Evolutionary conservation across 1,140 invertebrate genomes (phyloP), one percentile per base, ranked within the genome.

Genomic region (Magallana angulata): DNA sequence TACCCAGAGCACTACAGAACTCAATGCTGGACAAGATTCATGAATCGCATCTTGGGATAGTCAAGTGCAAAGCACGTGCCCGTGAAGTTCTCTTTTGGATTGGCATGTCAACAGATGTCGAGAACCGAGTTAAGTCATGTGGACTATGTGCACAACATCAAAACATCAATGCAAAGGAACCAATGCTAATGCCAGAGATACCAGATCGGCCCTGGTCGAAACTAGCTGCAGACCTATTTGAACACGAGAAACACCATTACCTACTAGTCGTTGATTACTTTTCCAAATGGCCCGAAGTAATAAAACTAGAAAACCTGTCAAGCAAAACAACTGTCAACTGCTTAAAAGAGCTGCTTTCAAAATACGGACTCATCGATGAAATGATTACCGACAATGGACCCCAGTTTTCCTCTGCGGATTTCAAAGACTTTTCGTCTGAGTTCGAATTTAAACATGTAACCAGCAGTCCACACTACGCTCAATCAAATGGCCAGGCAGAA

Each of bases 401-500:
- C 1, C 90, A 88, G 57, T 90, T 88, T 14, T 81, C 30, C 18
- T 62, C 64, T 18, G 11, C 9, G 57, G 82, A 88, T 36, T 89
- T 89, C 48, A 80, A 60, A 18, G 1, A 4, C 3, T 87, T 87
- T 30, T 16, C 86, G 7, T 84, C 16, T 1, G 81, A 68, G n/a
- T 87, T 68, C 76, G 62, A 64, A 24, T 87, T 87, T 30, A 58
- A 84, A 84, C 86, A 87, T 82, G 76, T 91, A 0, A 86, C 87
- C 6, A 89, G 87, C 5, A 90, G 91, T 18, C 88, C 92, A 7
- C 90, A 92, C 11, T 91, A 92, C 85, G 91, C 92, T 7, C 91
- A 93, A 85, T 88, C 89, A 16, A 94, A 94, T 88, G 93, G 92
- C 0, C 71, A 90, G 14, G 87, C 83, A 11, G 93, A 94, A 90